phyloP scores from a whole-genome alignment of 2,888 invertebrate genomes.

The Andrena praecox region DNA sequence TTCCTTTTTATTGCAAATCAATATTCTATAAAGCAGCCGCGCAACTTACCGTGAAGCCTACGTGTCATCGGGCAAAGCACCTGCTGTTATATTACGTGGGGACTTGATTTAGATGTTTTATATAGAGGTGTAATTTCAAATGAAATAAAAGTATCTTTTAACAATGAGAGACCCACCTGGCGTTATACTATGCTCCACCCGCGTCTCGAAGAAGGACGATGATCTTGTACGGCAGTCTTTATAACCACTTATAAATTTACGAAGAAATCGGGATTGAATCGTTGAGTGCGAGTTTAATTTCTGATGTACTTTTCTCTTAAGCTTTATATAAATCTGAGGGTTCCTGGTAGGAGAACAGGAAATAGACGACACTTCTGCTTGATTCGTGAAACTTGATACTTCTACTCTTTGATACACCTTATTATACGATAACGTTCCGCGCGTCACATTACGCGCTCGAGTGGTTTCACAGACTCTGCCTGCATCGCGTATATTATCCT shows the following conservation, averaged over 20 bases:
- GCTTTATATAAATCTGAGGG: background rate
- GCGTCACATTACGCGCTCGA: constrained; percentile 7
- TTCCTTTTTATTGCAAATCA: constrained; percentile 57
- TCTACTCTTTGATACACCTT: background rate
- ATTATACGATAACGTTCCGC: constrained; percentile 1
- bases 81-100: background rate
- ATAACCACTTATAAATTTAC: background rate
- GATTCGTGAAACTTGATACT: background rate
- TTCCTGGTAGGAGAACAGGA: background rate
- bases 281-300: no score
- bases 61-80: constrained; percentile 6
- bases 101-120: background rate
- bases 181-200: background rate
- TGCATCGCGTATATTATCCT: background rate
- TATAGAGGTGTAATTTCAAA: no score
- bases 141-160: no score
- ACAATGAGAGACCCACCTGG: constrained; percentile 10
- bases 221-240: background rate
- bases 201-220: background rate
- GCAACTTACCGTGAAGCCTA: constrained; percentile 15
- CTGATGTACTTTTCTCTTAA: background rate
- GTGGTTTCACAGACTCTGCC: background rate
- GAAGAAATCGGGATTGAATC: background rate
- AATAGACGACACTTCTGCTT: background rate
- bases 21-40: constrained; percentile 35